Conservation (phyloP, 2,797 vertebrate genomes). For the Limnodromus scolopaceus region DNA sequence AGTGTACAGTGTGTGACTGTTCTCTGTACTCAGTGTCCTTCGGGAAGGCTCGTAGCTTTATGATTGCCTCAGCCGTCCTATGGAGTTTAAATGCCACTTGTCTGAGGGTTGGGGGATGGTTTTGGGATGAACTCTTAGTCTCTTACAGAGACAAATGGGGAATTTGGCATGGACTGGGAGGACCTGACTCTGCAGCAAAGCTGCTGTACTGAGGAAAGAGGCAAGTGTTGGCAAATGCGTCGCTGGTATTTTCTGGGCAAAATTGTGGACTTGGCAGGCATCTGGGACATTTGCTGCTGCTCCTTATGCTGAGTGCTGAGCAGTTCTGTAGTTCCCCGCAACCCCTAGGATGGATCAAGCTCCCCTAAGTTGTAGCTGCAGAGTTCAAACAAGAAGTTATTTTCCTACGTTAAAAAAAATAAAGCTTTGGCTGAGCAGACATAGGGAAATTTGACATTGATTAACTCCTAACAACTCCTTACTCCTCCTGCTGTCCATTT, state of each 20-base stretch:
- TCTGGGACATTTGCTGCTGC: neutral
- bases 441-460: neutral
- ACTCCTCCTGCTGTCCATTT: neutral
- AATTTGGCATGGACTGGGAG: neutral
- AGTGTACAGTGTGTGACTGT: neutral
- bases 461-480: neutral
- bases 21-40: neutral
- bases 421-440: neutral
- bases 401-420: neutral
- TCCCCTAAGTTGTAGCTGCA: neutral
- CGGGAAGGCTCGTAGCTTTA: neutral
- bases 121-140: neutral
- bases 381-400: neutral
- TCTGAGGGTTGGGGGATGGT: neutral
- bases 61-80: neutral
- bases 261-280: neutral
- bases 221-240: neutral
- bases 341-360: neutral
- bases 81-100: neutral
- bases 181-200: neutral
- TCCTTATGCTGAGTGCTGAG: neutral
- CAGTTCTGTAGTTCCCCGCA: neutral
- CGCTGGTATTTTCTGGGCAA: constrained; percentile 14
- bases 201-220: neutral
- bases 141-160: neutral